phyloP scores from a whole-genome alignment of 1,140 invertebrate genomes.

The Drosophila oshimai region DNA sequence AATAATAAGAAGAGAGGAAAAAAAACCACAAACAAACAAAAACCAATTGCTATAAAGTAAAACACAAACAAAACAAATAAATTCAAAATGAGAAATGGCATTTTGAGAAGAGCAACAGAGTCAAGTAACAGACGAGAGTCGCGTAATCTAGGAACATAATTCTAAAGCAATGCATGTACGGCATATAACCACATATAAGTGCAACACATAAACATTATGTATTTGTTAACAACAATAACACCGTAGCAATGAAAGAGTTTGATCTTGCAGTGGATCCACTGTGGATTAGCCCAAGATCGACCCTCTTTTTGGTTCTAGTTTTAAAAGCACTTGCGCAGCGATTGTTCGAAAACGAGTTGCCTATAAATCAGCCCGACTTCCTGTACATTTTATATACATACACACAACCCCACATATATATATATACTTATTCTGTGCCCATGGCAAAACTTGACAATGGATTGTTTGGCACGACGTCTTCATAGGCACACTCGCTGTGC shows the following conservation, averaged over 20 bases:
- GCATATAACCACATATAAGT: slow-evolving; percentile 39
- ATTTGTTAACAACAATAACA: slow-evolving; percentile 30
- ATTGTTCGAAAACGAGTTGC: slow-evolving; percentile 40
- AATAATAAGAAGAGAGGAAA: slow-evolving; percentile 11
- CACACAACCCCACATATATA: slow-evolving; percentile 8
- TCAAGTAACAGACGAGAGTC: slow-evolving; percentile 25
- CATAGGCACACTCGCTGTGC: slow-evolving; percentile 53
- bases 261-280: slow-evolving; percentile 8
- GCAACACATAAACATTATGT: slow-evolving; percentile 26
- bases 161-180: slow-evolving; percentile 47
- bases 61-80: slow-evolving; percentile 25
- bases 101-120: slow-evolving; percentile 37
- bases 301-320: slow-evolving; percentile 27
- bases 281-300: slow-evolving; percentile 15
- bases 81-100: slow-evolving; percentile 53
- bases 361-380: slow-evolving; percentile 27
- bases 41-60: slow-evolving; percentile 12
- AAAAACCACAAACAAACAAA: slow-evolving; percentile 1
- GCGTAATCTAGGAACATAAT: slow-evolving; percentile 36
- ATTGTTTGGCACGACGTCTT: neutral
- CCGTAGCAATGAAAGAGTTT: slow-evolving; percentile 29
- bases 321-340: slow-evolving; percentile 49
- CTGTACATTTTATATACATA: slow-evolving; percentile 71
- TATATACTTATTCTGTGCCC: slow-evolving; percentile 24
- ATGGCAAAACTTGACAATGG: slow-evolving; percentile 18